Evolutionary conservation across 1,140 invertebrate genomes (phyloP).

Genomic region (Trichonephila clavipes): DNA sequence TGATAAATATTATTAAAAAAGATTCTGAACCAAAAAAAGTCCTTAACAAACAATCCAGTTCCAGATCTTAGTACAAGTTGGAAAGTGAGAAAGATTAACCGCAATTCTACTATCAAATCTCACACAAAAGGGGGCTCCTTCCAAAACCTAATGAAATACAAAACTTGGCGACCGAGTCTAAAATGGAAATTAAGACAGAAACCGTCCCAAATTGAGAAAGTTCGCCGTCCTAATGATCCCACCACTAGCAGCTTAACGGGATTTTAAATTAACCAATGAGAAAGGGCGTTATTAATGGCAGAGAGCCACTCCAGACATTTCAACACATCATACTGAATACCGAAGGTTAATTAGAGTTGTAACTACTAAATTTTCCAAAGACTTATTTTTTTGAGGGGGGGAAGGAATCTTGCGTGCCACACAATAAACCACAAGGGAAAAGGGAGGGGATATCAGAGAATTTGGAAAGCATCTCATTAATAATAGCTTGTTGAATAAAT

Average conservation of each 20-base stretch:
- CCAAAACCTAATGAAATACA: constrained; percentile 66
- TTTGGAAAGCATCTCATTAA: neutral
- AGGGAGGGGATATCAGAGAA: neutral
- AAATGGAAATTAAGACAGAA: constrained; percentile 69
- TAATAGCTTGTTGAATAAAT: constrained; percentile 23
- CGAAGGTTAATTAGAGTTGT: constrained; percentile 63
- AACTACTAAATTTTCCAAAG: constrained; percentile 39
- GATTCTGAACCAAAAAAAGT: no score
- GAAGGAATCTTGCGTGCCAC: neutral
- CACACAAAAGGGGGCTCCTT: neutral
- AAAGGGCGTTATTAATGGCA: constrained; percentile 68
- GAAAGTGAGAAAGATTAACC: neutral
- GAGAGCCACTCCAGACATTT: constrained; percentile 36
- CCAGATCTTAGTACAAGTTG: neutral
- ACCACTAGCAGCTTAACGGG: constrained; percentile 54
- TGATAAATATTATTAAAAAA: no score
- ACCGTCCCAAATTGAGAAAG: constrained; percentile 68
- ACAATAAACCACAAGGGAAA: neutral
- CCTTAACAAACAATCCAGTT: no score
- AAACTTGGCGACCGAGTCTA: constrained; percentile 52
- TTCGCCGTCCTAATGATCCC: constrained; percentile 65
- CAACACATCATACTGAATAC: constrained; percentile 46
- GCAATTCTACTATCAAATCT: neutral
- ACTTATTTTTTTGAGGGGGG: neutral
- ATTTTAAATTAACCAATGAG: constrained; percentile 74